A percentile compares a stretch with the other conserved stretches of the same genome.
These are phyloP conservation scores for Galerucella nymphaeae DNA, from an alignment of 2,888 invertebrate species.

Conservation along the genomic window DNA sequence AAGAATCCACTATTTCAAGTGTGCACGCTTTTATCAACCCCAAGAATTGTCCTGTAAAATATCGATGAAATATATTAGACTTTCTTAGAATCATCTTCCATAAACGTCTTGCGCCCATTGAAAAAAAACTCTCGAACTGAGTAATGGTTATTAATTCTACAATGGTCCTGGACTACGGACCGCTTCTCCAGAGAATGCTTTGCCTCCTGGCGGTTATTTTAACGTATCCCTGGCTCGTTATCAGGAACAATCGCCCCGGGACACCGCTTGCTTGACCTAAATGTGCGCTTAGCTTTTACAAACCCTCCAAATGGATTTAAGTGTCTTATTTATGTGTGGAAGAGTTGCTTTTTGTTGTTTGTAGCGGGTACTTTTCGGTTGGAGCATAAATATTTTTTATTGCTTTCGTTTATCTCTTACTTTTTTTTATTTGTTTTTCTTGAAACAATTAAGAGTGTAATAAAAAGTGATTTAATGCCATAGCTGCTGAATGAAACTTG, in stretches of 20 bases:
- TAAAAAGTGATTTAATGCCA: constrained; percentile 24
- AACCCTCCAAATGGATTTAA: constrained; percentile 50
- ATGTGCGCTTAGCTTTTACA: constrained; percentile 51
- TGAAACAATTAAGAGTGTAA: constrained; percentile 33
- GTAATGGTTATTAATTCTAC: constrained; percentile 60
- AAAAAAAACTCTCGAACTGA: constrained; percentile 49
- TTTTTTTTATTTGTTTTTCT: constrained; percentile 25
- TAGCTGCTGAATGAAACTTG: constrained; percentile 14
- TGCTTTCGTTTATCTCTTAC: constrained; percentile 26
- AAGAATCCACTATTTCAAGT: too few relatives aligned
- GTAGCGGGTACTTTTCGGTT: constrained; percentile 21
- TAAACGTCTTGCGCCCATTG: constrained; percentile 34
- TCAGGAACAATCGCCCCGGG: constrained; percentile 61
- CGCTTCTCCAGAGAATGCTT: constrained; percentile 56
- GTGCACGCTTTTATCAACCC: neutral
- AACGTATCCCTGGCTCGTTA: constrained; percentile 57
- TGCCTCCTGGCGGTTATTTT: constrained; percentile 58
- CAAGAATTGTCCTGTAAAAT: neutral
- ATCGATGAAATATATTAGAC: neutral
- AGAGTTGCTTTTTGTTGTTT: constrained; percentile 34
- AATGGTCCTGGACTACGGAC: constrained; percentile 39
- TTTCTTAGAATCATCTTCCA: neutral
- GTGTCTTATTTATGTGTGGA: constrained; percentile 42
- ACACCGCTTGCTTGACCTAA: constrained; percentile 57
- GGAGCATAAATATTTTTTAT: constrained; percentile 32